Conservation (phyloP, 2,888 invertebrate species). For the Agonopterix alstromeriana region DNA sequence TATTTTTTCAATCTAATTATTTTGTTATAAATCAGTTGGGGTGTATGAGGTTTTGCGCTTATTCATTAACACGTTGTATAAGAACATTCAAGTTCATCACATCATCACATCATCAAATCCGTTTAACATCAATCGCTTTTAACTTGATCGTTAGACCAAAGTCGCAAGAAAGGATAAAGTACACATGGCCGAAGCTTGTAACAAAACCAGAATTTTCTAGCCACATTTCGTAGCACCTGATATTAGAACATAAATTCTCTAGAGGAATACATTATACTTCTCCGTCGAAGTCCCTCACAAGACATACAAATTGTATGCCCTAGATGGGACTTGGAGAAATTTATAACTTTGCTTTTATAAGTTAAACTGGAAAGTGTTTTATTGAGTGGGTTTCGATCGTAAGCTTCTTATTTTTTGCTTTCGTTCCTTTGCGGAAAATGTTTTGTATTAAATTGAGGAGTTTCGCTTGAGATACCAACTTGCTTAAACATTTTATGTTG, state of each 20-base stretch:
- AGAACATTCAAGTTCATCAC: too few species aligned
- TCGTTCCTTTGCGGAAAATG: too few species aligned
- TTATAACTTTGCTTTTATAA: constrained; percentile 2
- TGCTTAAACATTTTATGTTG: too few species aligned
- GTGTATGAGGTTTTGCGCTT: too few species aligned
- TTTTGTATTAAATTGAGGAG: too few species aligned
- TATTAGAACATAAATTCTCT: constrained; percentile 36
- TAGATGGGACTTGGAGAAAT: not conserved
- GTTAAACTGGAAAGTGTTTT: not conserved
- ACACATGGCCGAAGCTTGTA: constrained; percentile 10
- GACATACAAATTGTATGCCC: not conserved
- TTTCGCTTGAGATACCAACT: too few species aligned
- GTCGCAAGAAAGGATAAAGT: constrained; percentile 9
- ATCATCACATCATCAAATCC: too few species aligned
- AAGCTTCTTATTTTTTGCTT: too few species aligned
- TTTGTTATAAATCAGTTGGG: too few species aligned
- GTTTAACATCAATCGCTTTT: not conserved
- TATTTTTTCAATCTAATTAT: too few species aligned
- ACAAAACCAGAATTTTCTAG: constrained; percentile 13
- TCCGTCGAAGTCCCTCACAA: constrained; percentile 5
- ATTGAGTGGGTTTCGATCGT: too few species aligned
- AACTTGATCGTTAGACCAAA: not conserved
- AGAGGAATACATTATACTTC: constrained; percentile 22
- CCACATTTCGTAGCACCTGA: constrained; percentile 18
- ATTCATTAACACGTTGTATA: too few species aligned